Evolutionary conservation across 2,797 vertebrate species (phyloP), one percentile per base, ranked within the genome.

Genomic region (Nasua narica): DNA sequence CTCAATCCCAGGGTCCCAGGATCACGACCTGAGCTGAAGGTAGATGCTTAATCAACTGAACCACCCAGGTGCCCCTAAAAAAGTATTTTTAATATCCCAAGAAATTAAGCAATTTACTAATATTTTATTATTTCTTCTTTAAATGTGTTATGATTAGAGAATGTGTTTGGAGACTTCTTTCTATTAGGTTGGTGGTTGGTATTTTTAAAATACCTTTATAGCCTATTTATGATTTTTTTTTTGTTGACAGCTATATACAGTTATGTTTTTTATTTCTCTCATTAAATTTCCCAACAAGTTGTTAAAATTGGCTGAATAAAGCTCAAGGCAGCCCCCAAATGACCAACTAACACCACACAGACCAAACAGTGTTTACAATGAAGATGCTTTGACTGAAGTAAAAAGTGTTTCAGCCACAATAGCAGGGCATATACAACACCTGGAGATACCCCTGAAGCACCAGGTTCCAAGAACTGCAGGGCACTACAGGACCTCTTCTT

Each of bases 91-190:
- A 85, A 87, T 77, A 95, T 90, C 50, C 21, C 65, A 87, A 50
- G n/a, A 97, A 97, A 85, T 93, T 46, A 95, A 96, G 27, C 4
- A 90, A 90, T 84, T 85, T 91, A 12, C 37, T 91, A 91, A 67
- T 92, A 67, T 62, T 93, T 95, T 6, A 90, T 87, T 93, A 87
- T 86, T 77, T 76, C 32, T 84, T 93, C 19, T 84, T 94, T 74
- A 74, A 94, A 92, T 86, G 35, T 93, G 32, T 72, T 94, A n/a
- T 65, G 25, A 18, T 70, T 87, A 92, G 72, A 95, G 11, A 77
- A 89, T 46, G 9, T 56, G 25, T 76, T 93, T 40, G 18, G 14
- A 94, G n/a, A 90, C 92, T 88, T 86, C 40, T 56, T 37, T 10
- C 50, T 74, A 62, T 79, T 70, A 58, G 5, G 19, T 23, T 60